A percentile compares a stretch with the other conserved stretches of the same genome.
Evolutionary conservation across 2,113 vertebrate genomes (phyloP).

Genomic region (Tauraco erythrolophus): DNA sequence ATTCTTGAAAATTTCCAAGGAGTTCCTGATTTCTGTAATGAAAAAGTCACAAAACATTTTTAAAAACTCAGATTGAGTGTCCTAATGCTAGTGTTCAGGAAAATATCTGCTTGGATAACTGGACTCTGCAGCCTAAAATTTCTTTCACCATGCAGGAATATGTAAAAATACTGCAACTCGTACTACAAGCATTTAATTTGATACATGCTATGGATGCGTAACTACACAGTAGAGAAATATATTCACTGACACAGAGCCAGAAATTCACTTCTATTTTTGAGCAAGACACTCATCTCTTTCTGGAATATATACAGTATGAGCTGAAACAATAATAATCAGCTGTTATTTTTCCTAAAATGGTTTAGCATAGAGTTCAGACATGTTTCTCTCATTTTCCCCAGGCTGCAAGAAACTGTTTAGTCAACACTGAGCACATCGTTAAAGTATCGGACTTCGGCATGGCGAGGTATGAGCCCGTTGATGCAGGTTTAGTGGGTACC

Average conservation of each 20-base stretch:
- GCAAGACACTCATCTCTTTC: not conserved
- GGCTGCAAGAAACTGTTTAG: constrained; percentile 91
- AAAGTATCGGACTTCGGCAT: constrained; percentile 92
- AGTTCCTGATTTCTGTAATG: not conserved
- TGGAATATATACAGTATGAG: not conserved
- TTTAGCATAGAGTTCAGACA: not conserved
- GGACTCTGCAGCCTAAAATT: not conserved
- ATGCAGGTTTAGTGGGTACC: not conserved
- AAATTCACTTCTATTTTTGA: not conserved
- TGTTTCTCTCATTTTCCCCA: constrained; percentile 47
- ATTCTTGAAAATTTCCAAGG: not conserved
- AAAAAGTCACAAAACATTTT: not conserved
- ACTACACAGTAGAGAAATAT: not conserved
- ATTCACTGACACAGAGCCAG: not conserved
- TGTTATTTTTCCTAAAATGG: not conserved
- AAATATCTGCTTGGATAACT: not conserved
- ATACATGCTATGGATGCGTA: not conserved
- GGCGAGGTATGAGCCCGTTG: constrained; percentile 77
- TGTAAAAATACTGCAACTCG: not conserved
- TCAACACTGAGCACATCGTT: constrained; percentile 78
- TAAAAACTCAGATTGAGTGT: not conserved
- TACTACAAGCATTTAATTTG: not conserved
- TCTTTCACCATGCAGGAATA: not conserved
- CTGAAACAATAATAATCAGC: not conserved
- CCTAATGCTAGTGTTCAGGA: not conserved